phyloP scores from a whole-genome alignment of 2,888 invertebrate species.

The Vanessa cardui region DNA sequence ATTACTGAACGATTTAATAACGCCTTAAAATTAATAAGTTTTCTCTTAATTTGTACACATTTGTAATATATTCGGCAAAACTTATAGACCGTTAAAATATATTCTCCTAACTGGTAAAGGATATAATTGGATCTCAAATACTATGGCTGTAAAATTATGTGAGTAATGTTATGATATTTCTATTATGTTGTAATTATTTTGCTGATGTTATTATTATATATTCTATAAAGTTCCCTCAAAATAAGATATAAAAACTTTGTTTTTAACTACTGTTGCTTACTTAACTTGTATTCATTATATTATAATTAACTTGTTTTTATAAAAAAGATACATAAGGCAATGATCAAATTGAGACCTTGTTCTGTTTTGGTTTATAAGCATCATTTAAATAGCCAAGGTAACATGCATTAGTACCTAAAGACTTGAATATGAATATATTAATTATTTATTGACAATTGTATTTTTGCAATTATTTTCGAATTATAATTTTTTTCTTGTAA shows the following conservation, averaged over 20 bases:
- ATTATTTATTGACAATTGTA: too few relatives aligned
- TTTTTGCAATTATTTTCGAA: too few relatives aligned
- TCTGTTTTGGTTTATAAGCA: conserved; percentile 19
- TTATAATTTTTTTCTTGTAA: too few relatives aligned
- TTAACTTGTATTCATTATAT: neutral
- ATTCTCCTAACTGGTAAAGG: conserved; percentile 16
- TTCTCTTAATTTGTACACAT: neutral
- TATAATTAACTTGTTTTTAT: neutral
- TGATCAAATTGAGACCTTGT: conserved; percentile 23
- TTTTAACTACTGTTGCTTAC: neutral
- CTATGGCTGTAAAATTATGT: conserved; percentile 38
- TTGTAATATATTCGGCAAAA: conserved; percentile 14
- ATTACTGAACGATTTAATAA: neutral
- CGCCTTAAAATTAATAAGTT: conserved; percentile 6
- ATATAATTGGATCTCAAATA: conserved; percentile 14
- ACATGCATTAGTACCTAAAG: conserved; percentile 14
- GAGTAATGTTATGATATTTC: conserved; percentile 25
- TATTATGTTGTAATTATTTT: neutral
- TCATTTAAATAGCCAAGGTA: conserved; percentile 27
- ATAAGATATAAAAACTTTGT: neutral
- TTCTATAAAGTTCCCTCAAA: neutral
- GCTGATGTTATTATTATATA: neutral
- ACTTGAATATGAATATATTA: too few relatives aligned
- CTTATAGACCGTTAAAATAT: conserved; percentile 7
- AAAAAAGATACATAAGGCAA: neutral